Conservation (phyloP, 2,797 vertebrate genomes). For the Pangasius krempfi region DNA sequence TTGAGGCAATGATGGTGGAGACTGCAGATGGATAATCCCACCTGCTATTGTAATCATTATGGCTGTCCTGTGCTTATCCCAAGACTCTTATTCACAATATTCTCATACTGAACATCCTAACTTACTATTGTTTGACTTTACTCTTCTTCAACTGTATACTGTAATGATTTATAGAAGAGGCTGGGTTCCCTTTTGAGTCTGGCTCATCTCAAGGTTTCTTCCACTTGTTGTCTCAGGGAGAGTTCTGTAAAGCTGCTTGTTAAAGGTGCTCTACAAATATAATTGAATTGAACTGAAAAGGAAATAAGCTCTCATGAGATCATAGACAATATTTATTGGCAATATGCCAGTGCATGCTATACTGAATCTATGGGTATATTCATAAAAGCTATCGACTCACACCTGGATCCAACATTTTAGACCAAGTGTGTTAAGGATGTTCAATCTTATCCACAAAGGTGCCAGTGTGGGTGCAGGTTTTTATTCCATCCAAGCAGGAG, state of each 20-base stretch:
- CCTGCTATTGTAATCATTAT: too few species aligned
- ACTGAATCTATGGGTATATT: neutral
- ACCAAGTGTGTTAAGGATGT: neutral
- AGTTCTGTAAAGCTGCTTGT: neutral
- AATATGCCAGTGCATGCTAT: neutral
- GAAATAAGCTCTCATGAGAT: neutral
- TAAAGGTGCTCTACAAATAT: neutral
- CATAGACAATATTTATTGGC: neutral
- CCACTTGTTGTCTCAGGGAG: neutral
- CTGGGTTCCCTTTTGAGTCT: too few species aligned
- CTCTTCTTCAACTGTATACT: neutral
- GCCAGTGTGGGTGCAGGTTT: neutral
- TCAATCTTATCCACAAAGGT: too few species aligned
- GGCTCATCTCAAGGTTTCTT: neutral
- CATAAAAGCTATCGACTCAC: neutral
- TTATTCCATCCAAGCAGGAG: neutral
- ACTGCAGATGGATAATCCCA: too few species aligned
- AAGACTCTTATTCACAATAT: too few species aligned
- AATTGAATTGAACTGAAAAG: neutral
- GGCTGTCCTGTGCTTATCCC: too few species aligned
- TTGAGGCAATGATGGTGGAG: too few species aligned
- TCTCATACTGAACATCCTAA: too few species aligned
- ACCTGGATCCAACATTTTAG: neutral
- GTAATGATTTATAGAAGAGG: neutral
- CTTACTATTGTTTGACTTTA: too few species aligned